Evolutionary conservation across 1,140 invertebrate species (phyloP).

Genomic region (Aphelenchoides besseyi): DNA sequence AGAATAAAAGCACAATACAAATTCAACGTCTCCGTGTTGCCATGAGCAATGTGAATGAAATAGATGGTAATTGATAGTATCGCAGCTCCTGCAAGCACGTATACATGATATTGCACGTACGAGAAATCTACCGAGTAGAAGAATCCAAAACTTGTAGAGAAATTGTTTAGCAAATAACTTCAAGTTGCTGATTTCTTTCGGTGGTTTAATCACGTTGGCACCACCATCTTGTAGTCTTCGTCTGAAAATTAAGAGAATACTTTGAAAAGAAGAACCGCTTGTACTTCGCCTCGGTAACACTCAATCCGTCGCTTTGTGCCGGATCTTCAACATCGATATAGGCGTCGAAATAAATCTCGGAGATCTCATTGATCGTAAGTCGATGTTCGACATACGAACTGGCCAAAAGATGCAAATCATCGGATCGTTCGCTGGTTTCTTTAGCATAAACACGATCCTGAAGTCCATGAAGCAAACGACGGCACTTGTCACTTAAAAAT

Average conservation of each 20-base stretch:
- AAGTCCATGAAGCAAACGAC: background rate
- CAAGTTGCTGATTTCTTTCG: constrained; percentile 47
- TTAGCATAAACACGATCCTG: background rate
- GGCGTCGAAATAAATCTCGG: constrained; percentile 57
- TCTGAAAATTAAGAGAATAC: constrained; percentile 29
- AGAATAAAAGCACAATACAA: constrained; percentile 60
- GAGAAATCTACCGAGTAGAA: constrained; percentile 38
- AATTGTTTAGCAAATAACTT: constrained; percentile 54
- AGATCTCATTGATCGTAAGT: constrained; percentile 46
- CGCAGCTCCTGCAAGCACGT: constrained; percentile 32
- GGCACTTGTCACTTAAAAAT: background rate
- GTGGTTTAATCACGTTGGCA: constrained; percentile 47
- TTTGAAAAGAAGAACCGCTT: constrained; percentile 1
- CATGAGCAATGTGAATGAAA: constrained; percentile 59
- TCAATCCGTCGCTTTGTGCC: constrained; percentile 56
- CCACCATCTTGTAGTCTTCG: constrained; percentile 58
- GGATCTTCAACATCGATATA: constrained; percentile 52
- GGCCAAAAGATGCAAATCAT: constrained; percentile 18
- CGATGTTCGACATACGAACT: constrained; percentile 52
- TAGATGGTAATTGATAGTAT: constrained; percentile 55
- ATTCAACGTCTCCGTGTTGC: constrained; percentile 53
- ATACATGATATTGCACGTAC: background rate
- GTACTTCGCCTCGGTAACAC: constrained; percentile 52
- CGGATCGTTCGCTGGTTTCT: background rate
- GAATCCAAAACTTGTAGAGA: constrained; percentile 61